Evolutionary conservation across 2,888 invertebrate species (phyloP), one percentile per base, ranked within the genome.

Genomic region (Zhengitettix transpicula): DNA sequence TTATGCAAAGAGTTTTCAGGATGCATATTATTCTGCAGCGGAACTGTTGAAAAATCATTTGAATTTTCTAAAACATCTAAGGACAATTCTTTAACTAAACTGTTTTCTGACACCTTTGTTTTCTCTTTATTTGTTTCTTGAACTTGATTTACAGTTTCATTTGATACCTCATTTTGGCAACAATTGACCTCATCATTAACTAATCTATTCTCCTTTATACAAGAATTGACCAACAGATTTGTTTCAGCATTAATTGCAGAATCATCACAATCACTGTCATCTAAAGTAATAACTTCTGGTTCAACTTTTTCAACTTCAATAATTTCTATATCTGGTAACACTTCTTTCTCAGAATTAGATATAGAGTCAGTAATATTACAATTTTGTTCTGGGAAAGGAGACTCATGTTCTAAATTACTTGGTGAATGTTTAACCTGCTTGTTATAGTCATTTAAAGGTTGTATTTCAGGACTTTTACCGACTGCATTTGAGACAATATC

Each of bases 271-370:
- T 58, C 58, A 40, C 40, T 58, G 17, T 58, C 58, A 41, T 58
- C 58, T 40, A 58, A 42, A 40, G 58, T 58, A 11, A 58, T 58
- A 44, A 58, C 40, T 15, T 42, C 14, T 40, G 58, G 58, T 40
- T 54, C 40, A 5, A 1, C 14, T 40, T 55, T 47, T 44, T 47
- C 56, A 44, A 44, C 47, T 16, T n/a, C 3, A 56, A n/a, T 56
- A 5, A 14, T 56, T 56, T 56, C n/a, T 16, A 44, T 56, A 1
- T 12, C 16, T 12, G 12, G 10, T 56, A 10, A 56, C 2, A 28
- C 15, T 44, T 12, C 42, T 12, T 17, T 47, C 47, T 47, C 47
- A 7, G 47, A 47, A 2, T 47, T n/a, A 7, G 47, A 47, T 47
- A 14, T 47, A 28, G 28, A 28, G 47, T 8, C n/a, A 12, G 47